Percentiles rank a stretch among this genome's conserved stretches.
These are phyloP conservation scores for Cnemophilus loriae DNA, from an alignment of 2,113 vertebrate species.

Conservation along the genomic window DNA sequence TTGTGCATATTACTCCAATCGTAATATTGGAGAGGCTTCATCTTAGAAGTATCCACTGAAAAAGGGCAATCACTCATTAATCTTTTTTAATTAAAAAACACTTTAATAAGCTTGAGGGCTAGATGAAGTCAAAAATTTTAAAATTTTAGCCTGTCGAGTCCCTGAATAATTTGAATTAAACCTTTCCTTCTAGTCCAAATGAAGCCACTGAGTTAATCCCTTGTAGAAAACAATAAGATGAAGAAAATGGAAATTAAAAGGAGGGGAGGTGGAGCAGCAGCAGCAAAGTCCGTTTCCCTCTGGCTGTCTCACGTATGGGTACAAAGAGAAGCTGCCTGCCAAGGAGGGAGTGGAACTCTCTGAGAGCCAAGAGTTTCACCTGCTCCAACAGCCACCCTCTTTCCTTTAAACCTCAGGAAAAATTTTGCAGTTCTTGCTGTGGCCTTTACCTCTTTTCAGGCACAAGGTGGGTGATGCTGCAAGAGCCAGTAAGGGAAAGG, in stretches of 20 bases:
- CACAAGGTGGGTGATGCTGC: neutral
- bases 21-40: neutral
- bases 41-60: neutral
- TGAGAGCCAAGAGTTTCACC: neutral
- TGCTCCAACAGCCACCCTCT: neutral
- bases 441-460: neutral
- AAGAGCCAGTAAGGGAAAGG: neutral
- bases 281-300: neutral
- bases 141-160: neutral
- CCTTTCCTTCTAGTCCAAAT: neutral
- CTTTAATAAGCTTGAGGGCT: neutral
- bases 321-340: neutral
- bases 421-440: neutral
- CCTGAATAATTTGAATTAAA: neutral
- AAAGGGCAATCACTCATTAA: neutral
- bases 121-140: neutral
- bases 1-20: neutral
- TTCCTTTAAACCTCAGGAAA: neutral
- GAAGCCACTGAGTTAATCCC: neutral
- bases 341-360: neutral
- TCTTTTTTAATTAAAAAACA: neutral
- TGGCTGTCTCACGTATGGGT: neutral
- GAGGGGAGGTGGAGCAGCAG: neutral
- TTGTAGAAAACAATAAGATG: neutral
- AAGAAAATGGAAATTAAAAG: neutral